Evolutionary conservation across 2,113 vertebrate genomes (phyloP).

Genomic region (Trachemys scripta): DNA sequence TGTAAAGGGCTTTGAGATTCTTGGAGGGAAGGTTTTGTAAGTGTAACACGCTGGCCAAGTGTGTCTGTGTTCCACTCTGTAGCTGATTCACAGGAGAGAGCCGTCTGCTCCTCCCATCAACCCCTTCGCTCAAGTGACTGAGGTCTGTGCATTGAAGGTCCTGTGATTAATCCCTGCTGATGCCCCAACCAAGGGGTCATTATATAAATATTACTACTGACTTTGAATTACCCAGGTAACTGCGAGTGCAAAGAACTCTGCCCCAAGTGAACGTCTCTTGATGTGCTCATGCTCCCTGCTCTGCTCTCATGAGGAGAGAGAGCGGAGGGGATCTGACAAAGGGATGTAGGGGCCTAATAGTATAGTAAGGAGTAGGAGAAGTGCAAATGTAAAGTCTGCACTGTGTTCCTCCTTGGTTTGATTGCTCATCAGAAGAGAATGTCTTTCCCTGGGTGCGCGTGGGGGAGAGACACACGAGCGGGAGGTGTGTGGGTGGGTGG

Average conservation of each 20-base stretch:
- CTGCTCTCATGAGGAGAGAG: background rate
- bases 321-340: background rate
- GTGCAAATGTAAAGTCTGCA: background rate
- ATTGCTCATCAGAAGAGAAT: constrained; percentile 10
- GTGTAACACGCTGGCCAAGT: background rate
- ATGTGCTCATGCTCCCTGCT: background rate
- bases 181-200: background rate
- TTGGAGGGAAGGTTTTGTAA: rapidly evolving
- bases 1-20: background rate
- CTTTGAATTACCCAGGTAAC: background rate
- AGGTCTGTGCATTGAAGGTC: rapidly evolving
- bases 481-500: background rate
- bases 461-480: background rate
- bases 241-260: background rate
- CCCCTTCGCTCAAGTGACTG: background rate
- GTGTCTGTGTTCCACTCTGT: background rate
- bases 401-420: background rate
- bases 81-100: background rate
- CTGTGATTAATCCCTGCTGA: background rate
- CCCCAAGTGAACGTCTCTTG: background rate
- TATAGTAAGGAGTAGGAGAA: background rate
- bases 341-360: background rate
- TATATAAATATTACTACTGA: background rate
- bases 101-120: background rate
- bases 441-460: background rate